These are phyloP conservation scores for Drosophila paranaensis DNA, from an alignment of 2,888 invertebrate species.

Conservation along the genomic window DNA sequence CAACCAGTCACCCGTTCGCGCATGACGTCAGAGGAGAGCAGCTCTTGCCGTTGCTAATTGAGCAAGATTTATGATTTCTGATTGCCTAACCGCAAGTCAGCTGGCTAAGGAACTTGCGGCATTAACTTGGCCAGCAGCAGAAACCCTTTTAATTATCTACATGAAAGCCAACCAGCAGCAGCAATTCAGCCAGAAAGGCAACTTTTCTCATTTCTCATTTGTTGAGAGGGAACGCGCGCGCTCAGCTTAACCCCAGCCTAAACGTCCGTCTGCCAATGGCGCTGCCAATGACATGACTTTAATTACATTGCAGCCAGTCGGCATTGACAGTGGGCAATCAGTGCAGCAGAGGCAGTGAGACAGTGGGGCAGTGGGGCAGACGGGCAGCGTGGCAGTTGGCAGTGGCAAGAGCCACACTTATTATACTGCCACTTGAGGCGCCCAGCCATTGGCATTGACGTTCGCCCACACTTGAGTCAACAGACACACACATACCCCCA, in stretches of 20 bases:
- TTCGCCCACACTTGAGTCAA: slow-evolving; percentile 41
- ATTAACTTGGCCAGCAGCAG: slow-evolving; percentile 20
- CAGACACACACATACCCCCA: slow-evolving; percentile 12
- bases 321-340: slow-evolving; percentile 51
- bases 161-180: slow-evolving; percentile 18
- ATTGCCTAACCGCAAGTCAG: slow-evolving; percentile 71
- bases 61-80: slow-evolving; percentile 71
- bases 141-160: slow-evolving; percentile 62
- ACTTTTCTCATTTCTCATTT: slow-evolving; percentile 65
- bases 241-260: slow-evolving; percentile 34
- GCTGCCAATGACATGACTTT: slow-evolving; percentile 74
- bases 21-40: slow-evolving; percentile 48
- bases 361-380: slow-evolving; percentile 4
- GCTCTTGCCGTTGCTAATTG: slow-evolving; percentile 57
- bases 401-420: slow-evolving; percentile 49
- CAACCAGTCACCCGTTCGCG: slow-evolving; percentile 10
- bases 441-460: slow-evolving; percentile 54
- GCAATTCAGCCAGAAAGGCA: slow-evolving; percentile 13
- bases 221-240: slow-evolving; percentile 1
- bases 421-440: slow-evolving; percentile 71
- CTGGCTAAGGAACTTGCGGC: slow-evolving; percentile 29
- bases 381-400: slow-evolving; percentile 16
- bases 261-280: slow-evolving; percentile 58
- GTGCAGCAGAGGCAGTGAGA: slow-evolving; percentile 19
- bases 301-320: slow-evolving; percentile 70